Percentiles rank a stretch among this genome's conserved stretches.
phyloP scores from a whole-genome alignment of 2,888 invertebrate genomes.

The Eristalis pertinax region DNA sequence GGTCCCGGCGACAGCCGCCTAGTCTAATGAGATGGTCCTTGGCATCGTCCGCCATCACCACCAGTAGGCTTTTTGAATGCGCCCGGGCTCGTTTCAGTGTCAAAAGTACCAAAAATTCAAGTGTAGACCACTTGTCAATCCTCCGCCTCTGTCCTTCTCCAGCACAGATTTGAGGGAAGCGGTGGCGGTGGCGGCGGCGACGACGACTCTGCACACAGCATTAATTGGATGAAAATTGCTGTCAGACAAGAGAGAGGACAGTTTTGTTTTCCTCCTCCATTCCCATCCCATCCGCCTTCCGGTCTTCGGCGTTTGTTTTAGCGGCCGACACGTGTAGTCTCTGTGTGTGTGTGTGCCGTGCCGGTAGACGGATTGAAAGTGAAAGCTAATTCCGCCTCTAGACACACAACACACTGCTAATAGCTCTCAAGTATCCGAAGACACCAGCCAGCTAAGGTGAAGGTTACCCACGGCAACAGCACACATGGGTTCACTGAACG shows the following conservation, averaged over 20 bases:
- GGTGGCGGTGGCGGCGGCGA: no score
- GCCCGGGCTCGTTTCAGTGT: constrained; percentile 20
- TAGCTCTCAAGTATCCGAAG: background rate
- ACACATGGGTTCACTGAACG: constrained; percentile 58
- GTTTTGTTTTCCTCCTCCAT: background rate
- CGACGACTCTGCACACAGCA: constrained; percentile 15
- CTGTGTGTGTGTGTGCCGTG: background rate
- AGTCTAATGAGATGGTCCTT: constrained; percentile 25
- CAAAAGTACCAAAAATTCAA: constrained; percentile 64
- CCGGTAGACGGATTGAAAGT: constrained; percentile 42
- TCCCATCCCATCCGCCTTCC: constrained; percentile 4
- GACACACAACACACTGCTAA: background rate
- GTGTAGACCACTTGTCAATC: constrained; percentile 34
- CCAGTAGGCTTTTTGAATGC: constrained; percentile 16
- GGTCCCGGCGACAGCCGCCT: constrained; percentile 5
- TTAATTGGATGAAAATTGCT: constrained; percentile 66
- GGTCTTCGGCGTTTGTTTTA: background rate
- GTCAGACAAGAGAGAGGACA: background rate
- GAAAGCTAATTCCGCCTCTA: constrained; percentile 52
- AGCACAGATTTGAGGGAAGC: background rate
- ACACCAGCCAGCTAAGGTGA: constrained; percentile 49
- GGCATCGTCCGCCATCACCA: constrained; percentile 18
- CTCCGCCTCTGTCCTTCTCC: background rate
- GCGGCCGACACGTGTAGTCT: constrained; percentile 30
- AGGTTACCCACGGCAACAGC: constrained; percentile 44